These are phyloP conservation scores for Brenthis ino DNA, from an alignment of 2,888 invertebrate species.

Conservation along the genomic window DNA sequence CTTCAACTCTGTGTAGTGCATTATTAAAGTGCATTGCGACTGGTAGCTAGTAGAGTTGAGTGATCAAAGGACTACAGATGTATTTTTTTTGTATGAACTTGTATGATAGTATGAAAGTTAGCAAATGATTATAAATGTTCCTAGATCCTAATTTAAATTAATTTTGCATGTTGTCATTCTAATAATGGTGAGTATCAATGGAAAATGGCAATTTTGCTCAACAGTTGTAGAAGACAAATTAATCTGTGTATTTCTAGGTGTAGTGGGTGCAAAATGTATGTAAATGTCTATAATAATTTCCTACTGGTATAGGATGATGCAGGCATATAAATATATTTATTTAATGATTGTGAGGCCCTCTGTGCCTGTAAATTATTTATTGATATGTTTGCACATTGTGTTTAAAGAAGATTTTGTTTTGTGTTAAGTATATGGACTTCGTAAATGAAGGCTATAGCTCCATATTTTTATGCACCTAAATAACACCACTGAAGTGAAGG, in stretches of 20 bases:
- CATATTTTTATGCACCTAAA: not conserved
- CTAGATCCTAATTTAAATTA: constrained; percentile 61
- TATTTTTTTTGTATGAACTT: constrained; percentile 70
- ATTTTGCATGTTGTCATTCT: constrained; percentile 54
- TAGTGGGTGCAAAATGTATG: constrained; percentile 38
- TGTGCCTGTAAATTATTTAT: not conserved
- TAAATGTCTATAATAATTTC: constrained; percentile 17
- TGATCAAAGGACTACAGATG: constrained; percentile 59
- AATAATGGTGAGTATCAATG: constrained; percentile 42
- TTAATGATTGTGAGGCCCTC: not conserved
- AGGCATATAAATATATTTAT: not conserved
- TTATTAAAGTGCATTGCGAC: constrained; percentile 40
- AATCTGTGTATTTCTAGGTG: constrained; percentile 8
- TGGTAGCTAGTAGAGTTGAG: constrained; percentile 54
- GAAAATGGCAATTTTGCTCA: constrained; percentile 43
- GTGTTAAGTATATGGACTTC: not conserved
- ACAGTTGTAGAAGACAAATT: constrained; percentile 16
- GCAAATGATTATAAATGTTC: constrained; percentile 66
- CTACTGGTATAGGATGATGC: constrained; percentile 1
- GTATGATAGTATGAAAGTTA: constrained; percentile 53
- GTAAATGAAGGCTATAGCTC: not conserved
- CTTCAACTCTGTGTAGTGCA: constrained; percentile 18
- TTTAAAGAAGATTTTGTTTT: not conserved
- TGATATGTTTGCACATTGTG: not conserved
- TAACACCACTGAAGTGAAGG: constrained; percentile 20